Conservation (phyloP, 2,797 vertebrate genomes). For the Pseudochirops cupreus region DNA sequence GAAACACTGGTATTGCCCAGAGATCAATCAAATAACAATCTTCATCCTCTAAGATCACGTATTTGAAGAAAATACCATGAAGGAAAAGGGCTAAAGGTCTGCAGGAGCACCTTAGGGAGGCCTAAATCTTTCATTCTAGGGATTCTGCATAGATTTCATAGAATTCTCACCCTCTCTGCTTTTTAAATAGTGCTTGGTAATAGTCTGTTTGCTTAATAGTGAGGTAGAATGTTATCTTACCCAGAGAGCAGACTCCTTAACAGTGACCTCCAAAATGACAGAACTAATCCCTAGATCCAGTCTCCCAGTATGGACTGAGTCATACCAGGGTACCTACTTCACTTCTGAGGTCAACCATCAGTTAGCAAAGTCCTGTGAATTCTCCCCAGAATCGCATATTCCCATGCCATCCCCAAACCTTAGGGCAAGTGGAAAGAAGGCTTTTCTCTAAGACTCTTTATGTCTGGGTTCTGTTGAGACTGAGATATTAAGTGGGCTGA, state of each 20-base stretch:
- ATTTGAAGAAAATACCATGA: neutral
- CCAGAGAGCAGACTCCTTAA: neutral
- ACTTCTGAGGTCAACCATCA: neutral
- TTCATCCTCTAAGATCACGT: neutral
- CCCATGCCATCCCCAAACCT: neutral
- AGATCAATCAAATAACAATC: too few relatives aligned
- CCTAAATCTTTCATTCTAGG: neutral
- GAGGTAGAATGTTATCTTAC: neutral
- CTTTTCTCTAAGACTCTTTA: neutral
- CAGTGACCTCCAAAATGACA: neutral
- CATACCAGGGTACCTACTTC: neutral
- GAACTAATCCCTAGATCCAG: neutral
- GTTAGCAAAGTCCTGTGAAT: neutral
- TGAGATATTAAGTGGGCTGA: neutral
- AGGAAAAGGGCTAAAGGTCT: neutral
- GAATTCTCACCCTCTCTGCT: neutral
- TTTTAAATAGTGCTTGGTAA: neutral
- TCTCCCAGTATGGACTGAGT: neutral
- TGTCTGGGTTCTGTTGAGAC: neutral
- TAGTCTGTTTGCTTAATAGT: neutral
- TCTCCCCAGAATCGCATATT: neutral
- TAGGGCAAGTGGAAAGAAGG: neutral
- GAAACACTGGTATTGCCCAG: neutral
- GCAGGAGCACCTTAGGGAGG: neutral
- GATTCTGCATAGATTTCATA: neutral